These are phyloP conservation scores for Micropoecilia bifurca DNA, from an alignment of 2,797 vertebrate species.

Conservation along the genomic window DNA sequence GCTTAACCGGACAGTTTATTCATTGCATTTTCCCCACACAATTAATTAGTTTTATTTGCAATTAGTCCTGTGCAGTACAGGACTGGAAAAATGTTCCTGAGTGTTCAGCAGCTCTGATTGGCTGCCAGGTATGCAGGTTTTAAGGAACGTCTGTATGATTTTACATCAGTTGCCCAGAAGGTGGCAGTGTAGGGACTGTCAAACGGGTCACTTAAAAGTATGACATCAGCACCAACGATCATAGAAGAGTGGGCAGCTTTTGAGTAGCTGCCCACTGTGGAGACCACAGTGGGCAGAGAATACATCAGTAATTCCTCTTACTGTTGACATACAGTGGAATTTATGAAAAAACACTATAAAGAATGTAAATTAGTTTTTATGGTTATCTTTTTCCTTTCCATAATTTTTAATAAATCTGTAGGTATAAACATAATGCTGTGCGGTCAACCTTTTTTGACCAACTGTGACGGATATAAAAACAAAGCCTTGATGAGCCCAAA, in stretches of 20 bases:
- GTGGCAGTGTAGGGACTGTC: neutral
- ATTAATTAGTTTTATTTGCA: neutral
- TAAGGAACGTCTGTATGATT: neutral
- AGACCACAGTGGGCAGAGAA: too few species aligned
- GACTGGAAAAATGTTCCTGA: neutral
- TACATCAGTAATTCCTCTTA: neutral
- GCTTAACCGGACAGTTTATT: neutral
- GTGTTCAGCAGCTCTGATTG: neutral
- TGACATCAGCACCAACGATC: neutral
- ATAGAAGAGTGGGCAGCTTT: neutral
- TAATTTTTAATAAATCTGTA: neutral
- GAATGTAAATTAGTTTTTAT: neutral
- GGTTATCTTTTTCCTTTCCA: neutral
- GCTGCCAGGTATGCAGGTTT: neutral
- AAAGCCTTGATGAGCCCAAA: constrained; percentile 16
- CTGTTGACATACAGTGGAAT: neutral
- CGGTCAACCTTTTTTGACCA: neutral
- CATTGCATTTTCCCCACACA: neutral
- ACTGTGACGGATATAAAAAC: neutral
- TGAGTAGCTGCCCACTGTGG: neutral
- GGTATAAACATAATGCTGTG: neutral
- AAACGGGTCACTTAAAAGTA: neutral
- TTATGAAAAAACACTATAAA: neutral
- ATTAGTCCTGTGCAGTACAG: neutral
- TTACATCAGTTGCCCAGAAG: neutral